A percentile compares a stretch with the other conserved stretches of the same genome.
phyloP scores from a whole-genome alignment of 2,888 invertebrate genomes.

The Macroteleia sp. region DNA sequence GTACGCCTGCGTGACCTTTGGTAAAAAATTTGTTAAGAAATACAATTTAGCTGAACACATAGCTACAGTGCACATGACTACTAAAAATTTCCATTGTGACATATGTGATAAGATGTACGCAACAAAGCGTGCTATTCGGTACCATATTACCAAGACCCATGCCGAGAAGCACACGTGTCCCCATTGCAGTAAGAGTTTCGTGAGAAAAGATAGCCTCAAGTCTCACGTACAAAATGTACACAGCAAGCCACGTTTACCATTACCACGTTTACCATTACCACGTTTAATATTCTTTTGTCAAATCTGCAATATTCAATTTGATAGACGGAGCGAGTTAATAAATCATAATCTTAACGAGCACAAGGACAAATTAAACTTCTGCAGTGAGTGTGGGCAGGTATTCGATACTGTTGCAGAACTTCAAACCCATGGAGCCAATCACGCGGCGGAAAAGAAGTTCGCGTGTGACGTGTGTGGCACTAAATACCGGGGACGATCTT shows the following conservation, averaged over 20 bases:
- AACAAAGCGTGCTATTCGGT: slow-evolving; percentile 32
- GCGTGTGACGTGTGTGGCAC: slow-evolving; percentile 19
- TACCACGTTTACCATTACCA: too few species aligned
- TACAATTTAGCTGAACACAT: slow-evolving; percentile 32
- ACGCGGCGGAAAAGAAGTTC: slow-evolving; percentile 21
- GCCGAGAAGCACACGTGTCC: neutral
- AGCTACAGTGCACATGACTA: neutral
- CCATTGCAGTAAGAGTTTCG: slow-evolving; percentile 17
- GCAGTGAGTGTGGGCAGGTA: slow-evolving; percentile 43
- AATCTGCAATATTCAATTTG: slow-evolving; percentile 14
- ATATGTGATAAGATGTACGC: slow-evolving; percentile 30
- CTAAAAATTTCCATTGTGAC: slow-evolving; percentile 20
- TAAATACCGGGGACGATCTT: neutral
- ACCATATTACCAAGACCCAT: slow-evolving; percentile 21
- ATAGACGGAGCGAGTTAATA: slow-evolving; percentile 33
- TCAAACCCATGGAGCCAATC: neutral
- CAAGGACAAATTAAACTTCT: slow-evolving; percentile 15
- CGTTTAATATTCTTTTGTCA: slow-evolving; percentile 13
- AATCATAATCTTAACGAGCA: slow-evolving; percentile 21
- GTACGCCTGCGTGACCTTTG: slow-evolving; percentile 25
- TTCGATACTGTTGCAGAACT: slow-evolving; percentile 19
- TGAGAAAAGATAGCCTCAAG: neutral
- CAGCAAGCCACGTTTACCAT: neutral
- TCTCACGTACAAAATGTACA: slow-evolving; percentile 30
- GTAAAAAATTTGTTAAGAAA: slow-evolving; percentile 33